Evolutionary conservation across 1,140 invertebrate species (phyloP).

Genomic region (Caenorhabditis elegans): DNA sequence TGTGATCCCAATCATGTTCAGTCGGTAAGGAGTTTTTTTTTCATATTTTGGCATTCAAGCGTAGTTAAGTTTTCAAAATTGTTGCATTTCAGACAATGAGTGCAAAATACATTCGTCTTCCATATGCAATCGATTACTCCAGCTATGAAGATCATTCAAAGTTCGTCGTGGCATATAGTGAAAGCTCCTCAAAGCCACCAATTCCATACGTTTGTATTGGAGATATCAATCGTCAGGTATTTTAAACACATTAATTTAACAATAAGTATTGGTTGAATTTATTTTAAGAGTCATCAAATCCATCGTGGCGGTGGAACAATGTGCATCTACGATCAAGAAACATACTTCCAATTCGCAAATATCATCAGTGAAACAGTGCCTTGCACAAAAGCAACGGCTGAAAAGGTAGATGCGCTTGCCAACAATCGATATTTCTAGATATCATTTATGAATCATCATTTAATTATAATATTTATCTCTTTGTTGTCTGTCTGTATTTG

Average conservation of each 20-base stretch:
- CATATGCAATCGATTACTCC: conserved; percentile 39
- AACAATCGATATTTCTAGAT: not conserved
- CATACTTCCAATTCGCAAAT: not conserved
- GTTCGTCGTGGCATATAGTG: conserved; percentile 39
- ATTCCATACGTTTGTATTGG: conserved; percentile 45
- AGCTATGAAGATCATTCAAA: conserved; percentile 48
- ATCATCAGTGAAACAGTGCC: not conserved
- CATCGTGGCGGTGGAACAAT: conserved; percentile 5
- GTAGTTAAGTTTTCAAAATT: not conserved
- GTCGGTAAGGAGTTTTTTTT: no score
- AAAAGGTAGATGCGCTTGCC: not conserved
- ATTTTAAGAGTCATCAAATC: not conserved
- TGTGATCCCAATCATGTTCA: conserved; percentile 8
- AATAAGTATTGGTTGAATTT: no score
- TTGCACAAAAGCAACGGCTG: not conserved
- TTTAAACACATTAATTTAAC: no score
- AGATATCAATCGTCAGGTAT: conserved; percentile 51
- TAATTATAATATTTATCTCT: not conserved
- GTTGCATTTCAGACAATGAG: not conserved
- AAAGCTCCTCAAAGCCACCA: not conserved
- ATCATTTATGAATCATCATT: no score
- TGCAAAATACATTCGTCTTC: conserved; percentile 30
- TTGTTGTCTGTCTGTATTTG: not conserved
- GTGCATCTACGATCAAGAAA: conserved; percentile 9
- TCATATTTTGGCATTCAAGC: no score